Percentiles rank a stretch among this genome's conserved stretches.
These are phyloP conservation scores for Lithophane leautieri DNA, from an alignment of 2,888 invertebrate species.

Conservation along the genomic window DNA sequence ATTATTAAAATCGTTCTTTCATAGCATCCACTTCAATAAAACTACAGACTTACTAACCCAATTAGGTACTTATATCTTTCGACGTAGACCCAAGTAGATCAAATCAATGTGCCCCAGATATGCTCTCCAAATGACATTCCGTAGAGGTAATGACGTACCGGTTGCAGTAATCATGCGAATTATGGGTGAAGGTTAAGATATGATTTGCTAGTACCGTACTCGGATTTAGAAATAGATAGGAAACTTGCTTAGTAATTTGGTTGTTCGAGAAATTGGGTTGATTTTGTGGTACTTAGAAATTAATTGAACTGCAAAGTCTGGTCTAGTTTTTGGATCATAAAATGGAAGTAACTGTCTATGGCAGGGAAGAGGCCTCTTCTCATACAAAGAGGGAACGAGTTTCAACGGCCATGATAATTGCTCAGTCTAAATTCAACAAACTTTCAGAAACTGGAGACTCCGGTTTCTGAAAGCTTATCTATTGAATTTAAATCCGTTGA, in stretches of 20 bases:
- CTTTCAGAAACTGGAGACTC: too few species aligned
- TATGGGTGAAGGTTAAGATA: constrained; percentile 20
- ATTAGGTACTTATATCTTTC: constrained; percentile 11
- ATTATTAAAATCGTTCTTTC: neutral
- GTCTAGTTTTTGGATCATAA: neutral
- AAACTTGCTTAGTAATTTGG: constrained; percentile 28
- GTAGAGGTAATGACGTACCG: constrained; percentile 38
- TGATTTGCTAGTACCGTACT: constrained; percentile 57
- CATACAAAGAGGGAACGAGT: neutral
- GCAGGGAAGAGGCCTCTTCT: neutral
- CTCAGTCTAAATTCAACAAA: too few species aligned
- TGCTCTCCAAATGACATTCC: constrained; percentile 50
- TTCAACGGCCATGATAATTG: neutral
- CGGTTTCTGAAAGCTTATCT: neutral
- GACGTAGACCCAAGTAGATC: constrained; percentile 14
- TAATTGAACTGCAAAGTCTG: neutral
- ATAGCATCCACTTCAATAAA: neutral
- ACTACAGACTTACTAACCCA: neutral
- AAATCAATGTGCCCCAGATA: constrained; percentile 41
- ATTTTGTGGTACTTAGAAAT: neutral
- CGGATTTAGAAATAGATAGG: constrained; percentile 17
- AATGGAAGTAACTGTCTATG: too few species aligned
- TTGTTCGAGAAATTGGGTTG: constrained; percentile 19
- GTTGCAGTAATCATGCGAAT: constrained; percentile 51
- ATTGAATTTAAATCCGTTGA: neutral